Percentiles rank a stretch among this genome's conserved stretches.
These are phyloP conservation scores for Aplodontia rufa DNA, from an alignment of 2,113 vertebrate genomes.

Conservation along the genomic window DNA sequence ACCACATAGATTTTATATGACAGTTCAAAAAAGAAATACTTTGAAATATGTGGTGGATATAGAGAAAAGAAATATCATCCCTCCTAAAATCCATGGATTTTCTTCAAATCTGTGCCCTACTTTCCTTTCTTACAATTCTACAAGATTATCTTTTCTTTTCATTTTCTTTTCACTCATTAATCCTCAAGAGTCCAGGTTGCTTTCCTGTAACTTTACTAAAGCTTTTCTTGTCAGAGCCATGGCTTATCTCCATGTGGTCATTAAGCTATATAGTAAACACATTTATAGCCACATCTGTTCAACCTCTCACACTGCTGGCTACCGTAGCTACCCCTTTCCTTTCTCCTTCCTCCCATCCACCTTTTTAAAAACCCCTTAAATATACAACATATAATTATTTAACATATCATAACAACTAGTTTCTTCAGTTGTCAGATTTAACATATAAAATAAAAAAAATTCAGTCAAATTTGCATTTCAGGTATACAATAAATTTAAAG, in stretches of 20 bases:
- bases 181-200: not conserved
- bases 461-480: constrained; percentile 10
- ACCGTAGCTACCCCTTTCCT: too few relatives aligned
- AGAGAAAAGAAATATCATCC: not conserved
- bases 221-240: not conserved
- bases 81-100: not conserved
- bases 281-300: not conserved
- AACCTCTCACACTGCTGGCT: not conserved
- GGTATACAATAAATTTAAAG: not conserved
- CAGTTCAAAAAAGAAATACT: not conserved
- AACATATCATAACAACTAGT: not conserved
- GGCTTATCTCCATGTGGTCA: not conserved
- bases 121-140: not conserved
- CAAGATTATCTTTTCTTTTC: not conserved
- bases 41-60: not conserved
- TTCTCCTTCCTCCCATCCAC: not conserved
- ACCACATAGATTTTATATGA: not conserved
- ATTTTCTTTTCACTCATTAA: not conserved
- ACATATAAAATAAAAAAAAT: not conserved
- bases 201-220: not conserved
- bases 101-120: not conserved
- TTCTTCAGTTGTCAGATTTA: not conserved
- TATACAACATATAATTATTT: not conserved
- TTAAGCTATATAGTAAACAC: not conserved
- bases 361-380: not conserved